phyloP scores from a whole-genome alignment of 1,140 invertebrate genomes.

The Sweltsa coloradensis region DNA sequence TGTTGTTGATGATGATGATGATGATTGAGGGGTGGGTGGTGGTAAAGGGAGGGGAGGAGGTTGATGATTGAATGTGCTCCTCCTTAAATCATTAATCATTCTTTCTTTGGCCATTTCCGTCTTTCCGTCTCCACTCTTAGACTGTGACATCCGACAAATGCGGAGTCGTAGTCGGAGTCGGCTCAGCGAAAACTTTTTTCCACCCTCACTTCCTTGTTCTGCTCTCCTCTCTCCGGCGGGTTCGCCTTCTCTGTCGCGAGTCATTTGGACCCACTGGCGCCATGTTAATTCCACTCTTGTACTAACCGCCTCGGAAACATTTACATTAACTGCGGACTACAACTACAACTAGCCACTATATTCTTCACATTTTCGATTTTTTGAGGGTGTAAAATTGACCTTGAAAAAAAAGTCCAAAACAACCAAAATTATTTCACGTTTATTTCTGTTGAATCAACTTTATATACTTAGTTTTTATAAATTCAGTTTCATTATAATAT shows the following conservation, averaged over 20 bases:
- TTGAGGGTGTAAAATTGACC: too few species aligned
- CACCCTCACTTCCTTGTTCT: background rate
- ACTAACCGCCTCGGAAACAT: too few species aligned
- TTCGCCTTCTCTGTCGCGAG: slow-evolving; percentile 5
- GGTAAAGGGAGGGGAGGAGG: background rate
- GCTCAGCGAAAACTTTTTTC: slow-evolving; percentile 3
- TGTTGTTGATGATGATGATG: background rate
- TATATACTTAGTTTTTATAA: too few species aligned
- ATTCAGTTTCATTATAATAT: too few species aligned
- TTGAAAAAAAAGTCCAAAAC: too few species aligned
- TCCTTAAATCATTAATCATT: slow-evolving; percentile 4
- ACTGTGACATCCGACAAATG: slow-evolving; percentile 6
- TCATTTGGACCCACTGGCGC: slow-evolving; percentile 10
- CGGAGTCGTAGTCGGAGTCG: background rate
- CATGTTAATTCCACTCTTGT: slow-evolving; percentile 10
- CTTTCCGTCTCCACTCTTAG: background rate
- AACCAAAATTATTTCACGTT: too few species aligned
- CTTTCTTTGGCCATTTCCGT: background rate
- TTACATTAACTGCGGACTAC: too few species aligned
- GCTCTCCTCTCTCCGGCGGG: background rate
- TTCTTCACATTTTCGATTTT: too few species aligned
- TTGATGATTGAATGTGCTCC: slow-evolving; percentile 1
- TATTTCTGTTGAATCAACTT: too few species aligned
- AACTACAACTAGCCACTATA: too few species aligned
- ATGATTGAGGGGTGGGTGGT: background rate